These are phyloP conservation scores for Tetraodon nigroviridis DNA, from an alignment of 2,113 vertebrate genomes.

Conservation along the genomic window DNA sequence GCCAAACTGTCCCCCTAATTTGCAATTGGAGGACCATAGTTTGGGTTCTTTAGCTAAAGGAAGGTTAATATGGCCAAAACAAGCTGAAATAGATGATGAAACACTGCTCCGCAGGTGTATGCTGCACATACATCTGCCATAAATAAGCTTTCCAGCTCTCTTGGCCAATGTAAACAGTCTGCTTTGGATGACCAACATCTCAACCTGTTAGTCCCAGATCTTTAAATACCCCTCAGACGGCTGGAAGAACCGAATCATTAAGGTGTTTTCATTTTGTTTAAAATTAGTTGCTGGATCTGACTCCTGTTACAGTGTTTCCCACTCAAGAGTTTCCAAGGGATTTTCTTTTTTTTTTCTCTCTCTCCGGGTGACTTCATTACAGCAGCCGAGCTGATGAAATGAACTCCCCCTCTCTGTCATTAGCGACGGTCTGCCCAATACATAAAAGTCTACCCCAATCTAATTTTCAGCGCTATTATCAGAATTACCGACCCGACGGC, in stretches of 20 bases:
- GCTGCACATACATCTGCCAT: conserved; percentile 20
- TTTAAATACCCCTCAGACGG: conserved; percentile 13
- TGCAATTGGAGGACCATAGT: conserved; percentile 10
- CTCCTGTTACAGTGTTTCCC: conserved; percentile 3
- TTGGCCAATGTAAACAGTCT: neutral
- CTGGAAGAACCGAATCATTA: conserved; percentile 6
- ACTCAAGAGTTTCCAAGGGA: neutral
- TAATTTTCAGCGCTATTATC: conserved; percentile 43
- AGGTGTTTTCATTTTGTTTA: conserved; percentile 5
- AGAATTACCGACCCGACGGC: conserved; percentile 20
- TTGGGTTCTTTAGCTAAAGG: neutral
- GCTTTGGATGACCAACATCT: conserved; percentile 2
- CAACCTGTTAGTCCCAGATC: conserved; percentile 18
- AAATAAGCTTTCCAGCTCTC: neutral
- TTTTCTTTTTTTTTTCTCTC: neutral
- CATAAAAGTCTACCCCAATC: conserved; percentile 32
- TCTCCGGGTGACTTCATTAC: conserved; percentile 31
- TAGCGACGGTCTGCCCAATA: conserved; percentile 52
- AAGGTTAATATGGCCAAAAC: neutral
- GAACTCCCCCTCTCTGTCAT: conserved; percentile 8
- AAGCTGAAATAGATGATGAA: neutral
- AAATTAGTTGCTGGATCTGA: conserved; percentile 23
- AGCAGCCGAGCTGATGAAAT: conserved; percentile 25
- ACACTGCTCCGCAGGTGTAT: conserved; percentile 11
- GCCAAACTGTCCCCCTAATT: conserved; percentile 19